A percentile compares a stretch with the other conserved stretches of the same genome.
phyloP scores from a whole-genome alignment of 2,888 invertebrate species.

The Matsumyia berberina region DNA sequence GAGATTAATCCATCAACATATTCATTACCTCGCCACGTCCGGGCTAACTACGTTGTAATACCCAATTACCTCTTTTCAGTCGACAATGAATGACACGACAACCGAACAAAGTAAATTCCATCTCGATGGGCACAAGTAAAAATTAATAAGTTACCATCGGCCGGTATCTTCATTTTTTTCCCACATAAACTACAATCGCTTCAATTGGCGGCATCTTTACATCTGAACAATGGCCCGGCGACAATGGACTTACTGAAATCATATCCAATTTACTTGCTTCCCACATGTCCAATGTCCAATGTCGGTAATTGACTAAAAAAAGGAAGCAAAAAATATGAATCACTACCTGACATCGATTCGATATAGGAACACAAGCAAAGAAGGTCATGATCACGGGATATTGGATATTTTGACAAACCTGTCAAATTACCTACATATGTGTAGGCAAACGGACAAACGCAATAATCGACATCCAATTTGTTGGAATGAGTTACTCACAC shows the following conservation, averaged over 20 bases:
- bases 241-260: constrained; percentile 67
- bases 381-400: constrained; percentile 57
- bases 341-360: constrained; percentile 53
- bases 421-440: constrained; percentile 67
- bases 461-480: constrained; percentile 60
- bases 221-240: constrained; percentile 34
- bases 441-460: constrained; percentile 40
- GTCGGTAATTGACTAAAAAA: constrained; percentile 46
- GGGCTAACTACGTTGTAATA: constrained; percentile 56
- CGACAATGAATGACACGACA: constrained; percentile 66
- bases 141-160: constrained; percentile 55
- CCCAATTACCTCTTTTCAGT: constrained; percentile 61
- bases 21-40: constrained; percentile 25
- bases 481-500: constrained; percentile 63
- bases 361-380: constrained; percentile 20
- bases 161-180: constrained; percentile 63
- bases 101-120: constrained; percentile 48
- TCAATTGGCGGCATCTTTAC: constrained; percentile 59
- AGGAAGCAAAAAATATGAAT: constrained; percentile 32
- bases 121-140: constrained; percentile 50
- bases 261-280: constrained; percentile 69
- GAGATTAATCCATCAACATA: constrained; percentile 48
- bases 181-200: constrained; percentile 50
- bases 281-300: constrained; percentile 25
- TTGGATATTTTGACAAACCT: constrained; percentile 73